phyloP scores from a whole-genome alignment of 2,888 invertebrate genomes.

The Chloroclysta siterata region DNA sequence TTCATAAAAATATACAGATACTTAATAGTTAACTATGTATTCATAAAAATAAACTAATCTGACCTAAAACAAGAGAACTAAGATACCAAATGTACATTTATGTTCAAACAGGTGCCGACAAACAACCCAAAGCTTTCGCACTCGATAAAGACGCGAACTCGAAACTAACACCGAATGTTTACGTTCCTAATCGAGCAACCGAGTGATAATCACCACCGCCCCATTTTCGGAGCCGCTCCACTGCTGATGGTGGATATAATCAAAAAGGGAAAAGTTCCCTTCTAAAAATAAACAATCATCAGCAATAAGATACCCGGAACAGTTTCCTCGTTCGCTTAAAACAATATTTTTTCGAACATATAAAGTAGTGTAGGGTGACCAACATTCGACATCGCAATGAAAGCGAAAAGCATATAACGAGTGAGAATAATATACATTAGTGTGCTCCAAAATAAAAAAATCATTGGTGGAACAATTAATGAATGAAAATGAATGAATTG shows the following conservation, averaged over 20 bases:
- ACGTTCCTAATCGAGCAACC: slow-evolving; percentile 35
- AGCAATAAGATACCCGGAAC: slow-evolving; percentile 55
- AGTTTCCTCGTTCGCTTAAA: slow-evolving; percentile 42
- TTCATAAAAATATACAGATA: too few species aligned
- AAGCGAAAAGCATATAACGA: too few species aligned
- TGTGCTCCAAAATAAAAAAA: too few species aligned
- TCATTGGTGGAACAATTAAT: too few species aligned
- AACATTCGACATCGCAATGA: background rate
- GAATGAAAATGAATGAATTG: too few species aligned
- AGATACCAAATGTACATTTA: slow-evolving; percentile 20
- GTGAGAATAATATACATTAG: too few species aligned
- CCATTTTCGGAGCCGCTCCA: slow-evolving; percentile 29
- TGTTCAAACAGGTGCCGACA: slow-evolving; percentile 1
- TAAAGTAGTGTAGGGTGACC: slow-evolving; percentile 29
- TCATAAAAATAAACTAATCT: background rate
- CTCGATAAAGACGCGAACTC: slow-evolving; percentile 6
- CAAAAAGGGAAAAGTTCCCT: slow-evolving; percentile 36
- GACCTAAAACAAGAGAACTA: background rate
- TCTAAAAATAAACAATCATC: slow-evolving; percentile 48
- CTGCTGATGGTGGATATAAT: slow-evolving; percentile 39
- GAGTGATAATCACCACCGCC: slow-evolving; percentile 35
- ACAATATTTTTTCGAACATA: slow-evolving; percentile 37
- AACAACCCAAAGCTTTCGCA: slow-evolving; percentile 4
- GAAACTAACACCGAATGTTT: slow-evolving; percentile 34
- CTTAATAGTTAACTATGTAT: too few species aligned